Percentiles rank a stretch among this genome's conserved stretches.
phyloP scores from a whole-genome alignment of 2,797 vertebrate species.

The Meda fulgida region DNA sequence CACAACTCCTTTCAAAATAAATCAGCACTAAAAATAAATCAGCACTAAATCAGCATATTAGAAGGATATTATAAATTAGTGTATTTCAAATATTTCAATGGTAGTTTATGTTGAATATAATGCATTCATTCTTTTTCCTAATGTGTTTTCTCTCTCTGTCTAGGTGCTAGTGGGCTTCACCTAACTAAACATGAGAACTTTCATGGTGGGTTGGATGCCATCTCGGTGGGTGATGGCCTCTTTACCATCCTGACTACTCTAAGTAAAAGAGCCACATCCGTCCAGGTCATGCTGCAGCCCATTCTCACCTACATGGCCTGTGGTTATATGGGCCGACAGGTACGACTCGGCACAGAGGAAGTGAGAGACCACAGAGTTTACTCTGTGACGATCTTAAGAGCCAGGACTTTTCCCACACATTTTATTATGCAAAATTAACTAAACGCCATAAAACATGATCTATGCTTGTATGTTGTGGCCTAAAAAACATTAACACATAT shows the following conservation, averaged over 20 bases:
- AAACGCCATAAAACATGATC: neutral
- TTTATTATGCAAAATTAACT: neutral
- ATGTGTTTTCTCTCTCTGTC: constrained; percentile 7
- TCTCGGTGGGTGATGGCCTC: constrained; percentile 96
- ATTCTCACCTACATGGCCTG: constrained; percentile 99
- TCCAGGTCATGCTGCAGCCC: constrained; percentile 98
- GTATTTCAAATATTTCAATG: neutral
- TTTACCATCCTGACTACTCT: constrained; percentile 98
- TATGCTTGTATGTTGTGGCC: neutral
- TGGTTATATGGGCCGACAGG: constrained; percentile 99
- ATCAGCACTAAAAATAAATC: too few species aligned
- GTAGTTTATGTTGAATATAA: neutral
- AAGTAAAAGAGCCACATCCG: constrained; percentile 95
- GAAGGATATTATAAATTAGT: too few species aligned
- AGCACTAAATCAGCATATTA: neutral
- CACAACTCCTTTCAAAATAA: too few species aligned
- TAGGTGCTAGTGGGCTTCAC: constrained; percentile 97
- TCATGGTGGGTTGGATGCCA: constrained; percentile 96
- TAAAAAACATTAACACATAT: neutral
- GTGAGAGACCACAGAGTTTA: neutral
- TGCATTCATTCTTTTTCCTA: neutral
- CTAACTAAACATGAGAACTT: constrained; percentile 99
- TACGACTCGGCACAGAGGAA: constrained; percentile 65
- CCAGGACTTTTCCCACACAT: neutral
- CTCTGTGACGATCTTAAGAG: neutral